These are phyloP conservation scores for Drosophila crucigera DNA, from an alignment of 2,888 invertebrate species.

Conservation along the genomic window DNA sequence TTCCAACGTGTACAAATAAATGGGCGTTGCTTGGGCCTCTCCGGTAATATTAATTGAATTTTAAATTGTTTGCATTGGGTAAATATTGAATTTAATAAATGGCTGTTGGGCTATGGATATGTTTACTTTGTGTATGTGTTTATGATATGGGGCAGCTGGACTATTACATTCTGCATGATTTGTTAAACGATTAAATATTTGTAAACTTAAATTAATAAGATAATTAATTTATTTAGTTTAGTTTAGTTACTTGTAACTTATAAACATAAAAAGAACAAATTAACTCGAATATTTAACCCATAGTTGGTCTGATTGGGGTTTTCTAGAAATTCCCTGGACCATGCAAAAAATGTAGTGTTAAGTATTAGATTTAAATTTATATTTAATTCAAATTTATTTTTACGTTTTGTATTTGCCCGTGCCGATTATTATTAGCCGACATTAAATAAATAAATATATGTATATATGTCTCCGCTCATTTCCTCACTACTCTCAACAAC, in stretches of 20 bases:
- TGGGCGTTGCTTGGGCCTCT: constrained; percentile 4
- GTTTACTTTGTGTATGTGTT: constrained; percentile 17
- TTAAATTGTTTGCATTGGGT: constrained; percentile 47
- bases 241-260: no score
- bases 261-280: no score
- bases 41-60: constrained; percentile 49
- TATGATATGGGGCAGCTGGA: constrained; percentile 16
- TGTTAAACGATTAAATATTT: not conserved
- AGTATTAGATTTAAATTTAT: not conserved
- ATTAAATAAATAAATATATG: not conserved
- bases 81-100: constrained; percentile 25
- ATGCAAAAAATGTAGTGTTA: not conserved
- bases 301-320: not conserved
- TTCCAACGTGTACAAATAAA: constrained; percentile 1
- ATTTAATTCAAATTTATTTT: not conserved
- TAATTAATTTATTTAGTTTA: no score
- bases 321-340: not conserved
- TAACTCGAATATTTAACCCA: not conserved
- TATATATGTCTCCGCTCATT: not conserved
- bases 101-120: not conserved
- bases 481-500: not conserved
- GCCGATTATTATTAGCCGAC: not conserved
- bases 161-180: not conserved
- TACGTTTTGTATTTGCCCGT: not conserved
- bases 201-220: no score